Conservation (phyloP, 2,888 invertebrate genomes). For the Dryobota labecula region DNA sequence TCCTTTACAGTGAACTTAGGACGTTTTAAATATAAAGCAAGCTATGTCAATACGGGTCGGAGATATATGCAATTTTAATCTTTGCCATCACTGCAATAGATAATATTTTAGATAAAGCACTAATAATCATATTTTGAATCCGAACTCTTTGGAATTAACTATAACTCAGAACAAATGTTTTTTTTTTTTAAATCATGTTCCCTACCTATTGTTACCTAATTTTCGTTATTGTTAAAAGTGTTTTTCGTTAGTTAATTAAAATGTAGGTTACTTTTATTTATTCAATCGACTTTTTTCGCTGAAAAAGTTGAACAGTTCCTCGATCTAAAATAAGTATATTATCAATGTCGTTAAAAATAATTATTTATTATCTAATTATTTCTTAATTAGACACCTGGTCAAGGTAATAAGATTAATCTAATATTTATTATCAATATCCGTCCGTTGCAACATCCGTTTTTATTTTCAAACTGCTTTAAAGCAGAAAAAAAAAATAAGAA, state of each 20-base stretch:
- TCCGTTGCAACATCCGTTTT: constrained; percentile 52
- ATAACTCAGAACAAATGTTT: too few relatives aligned
- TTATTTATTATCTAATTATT: constrained; percentile 27
- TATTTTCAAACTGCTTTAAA: constrained; percentile 12
- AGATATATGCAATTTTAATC: too few relatives aligned
- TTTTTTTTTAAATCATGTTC: too few relatives aligned
- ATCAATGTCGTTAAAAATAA: constrained; percentile 32
- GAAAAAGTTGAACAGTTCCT: constrained; percentile 9
- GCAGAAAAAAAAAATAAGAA: constrained; percentile 26
- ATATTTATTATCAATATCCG: constrained; percentile 62
- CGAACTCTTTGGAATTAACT: too few relatives aligned
- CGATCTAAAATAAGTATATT: constrained; percentile 15
- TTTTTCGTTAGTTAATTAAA: neutral
- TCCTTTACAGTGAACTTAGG: too few relatives aligned
- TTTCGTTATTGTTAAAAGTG: neutral
- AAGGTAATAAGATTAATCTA: constrained; percentile 37
- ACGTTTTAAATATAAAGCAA: too few relatives aligned
- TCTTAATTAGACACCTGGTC: constrained; percentile 22
- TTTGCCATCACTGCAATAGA: too few relatives aligned
- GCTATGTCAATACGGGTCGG: too few relatives aligned
- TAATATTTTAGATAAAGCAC: too few relatives aligned
- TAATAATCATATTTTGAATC: too few relatives aligned
- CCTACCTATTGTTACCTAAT: neutral
- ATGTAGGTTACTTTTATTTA: neutral
- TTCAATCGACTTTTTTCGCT: neutral